Percentiles rank a stretch among this genome's conserved stretches.
Evolutionary conservation across 2,113 vertebrate species (phyloP).

Genomic region (Gymnobelideus leadbeateri): DNA sequence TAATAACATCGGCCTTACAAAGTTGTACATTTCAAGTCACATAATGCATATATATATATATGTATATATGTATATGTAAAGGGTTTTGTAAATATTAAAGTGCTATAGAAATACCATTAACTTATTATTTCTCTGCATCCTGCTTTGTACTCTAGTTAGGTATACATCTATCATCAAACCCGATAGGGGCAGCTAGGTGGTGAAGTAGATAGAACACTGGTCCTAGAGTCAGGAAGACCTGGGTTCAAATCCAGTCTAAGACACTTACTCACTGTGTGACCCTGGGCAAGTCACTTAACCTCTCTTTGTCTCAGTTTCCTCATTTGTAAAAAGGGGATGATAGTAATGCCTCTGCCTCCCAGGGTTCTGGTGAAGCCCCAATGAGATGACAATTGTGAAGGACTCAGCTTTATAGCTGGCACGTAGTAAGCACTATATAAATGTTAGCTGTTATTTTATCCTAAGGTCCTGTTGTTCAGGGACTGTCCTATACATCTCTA

Average conservation of each 20-base stretch:
- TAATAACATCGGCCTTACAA: neutral
- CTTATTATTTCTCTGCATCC: neutral
- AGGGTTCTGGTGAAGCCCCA: neutral
- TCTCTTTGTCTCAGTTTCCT: neutral
- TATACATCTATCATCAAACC: neutral
- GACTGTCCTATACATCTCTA: neutral
- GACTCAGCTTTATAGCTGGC: neutral
- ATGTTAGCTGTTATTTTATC: neutral
- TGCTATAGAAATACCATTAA: neutral
- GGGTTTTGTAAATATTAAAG: neutral
- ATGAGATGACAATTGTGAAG: neutral
- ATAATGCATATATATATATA: neutral
- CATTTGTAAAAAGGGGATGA: neutral
- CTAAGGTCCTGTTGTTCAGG: neutral
- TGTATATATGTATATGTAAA: neutral
- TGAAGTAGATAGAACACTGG: neutral
- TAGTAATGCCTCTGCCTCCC: neutral
- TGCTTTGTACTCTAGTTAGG: neutral
- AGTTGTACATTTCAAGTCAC: neutral
- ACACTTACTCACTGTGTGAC: neutral
- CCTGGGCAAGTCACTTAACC: neutral
- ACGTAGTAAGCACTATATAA: neutral
- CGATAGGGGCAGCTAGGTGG: neutral
- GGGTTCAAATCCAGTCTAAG: neutral
- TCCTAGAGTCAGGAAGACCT: neutral